Base-by-base conservation (phyloP, 2,797 vertebrate genomes). In the Crenichthys baileyi region DNA sequence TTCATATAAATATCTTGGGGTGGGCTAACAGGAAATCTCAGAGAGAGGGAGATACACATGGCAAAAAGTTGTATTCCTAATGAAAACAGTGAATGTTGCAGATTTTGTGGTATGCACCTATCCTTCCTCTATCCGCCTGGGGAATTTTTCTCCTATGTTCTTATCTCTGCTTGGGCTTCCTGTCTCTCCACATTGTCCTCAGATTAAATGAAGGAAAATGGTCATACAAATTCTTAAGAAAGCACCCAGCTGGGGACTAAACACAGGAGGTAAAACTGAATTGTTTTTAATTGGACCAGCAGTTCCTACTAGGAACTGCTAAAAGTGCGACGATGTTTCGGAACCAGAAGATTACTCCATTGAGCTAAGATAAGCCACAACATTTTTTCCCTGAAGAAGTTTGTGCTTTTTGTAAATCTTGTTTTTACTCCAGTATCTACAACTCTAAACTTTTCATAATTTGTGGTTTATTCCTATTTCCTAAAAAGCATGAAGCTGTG, bases 41-140 rank as follows among this genome's bases (percentile, higher is more conserved):
- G 41, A 24, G 46, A 29, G 24, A n/a, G 67, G 5, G 61, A 65
- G 61, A 41, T 3, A 20, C 18, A 44, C 5, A 74, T 55, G 36
- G 13, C 56, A 31, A 44, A 76, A 55, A 55, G 7, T 41, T 46
- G 3, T 36, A 71, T 44, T 31, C 13, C 46, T 26, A 18, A 71
- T 63, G 60, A 29, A 53, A 70, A 75, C 13, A 11, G 53, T 60
- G 65, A 44, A 36, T 70, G 26, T 26, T 74, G 50, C 63, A 60
- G 72, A 56, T 79, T 56, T 72, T 24, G 24, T 73, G 58, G 48
- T 29, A 29, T 75, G 72, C 65, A 71, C 55, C 56, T 63, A 55
- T 82, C 72, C 55, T 82, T 82, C 81, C 67, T 75, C 76, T 63
- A 75, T 82, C 76, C 50, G 3, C 72, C 65, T 36, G 67, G 81